Conservation (phyloP, 2,113 vertebrate genomes). For the Colius striatus region DNA sequence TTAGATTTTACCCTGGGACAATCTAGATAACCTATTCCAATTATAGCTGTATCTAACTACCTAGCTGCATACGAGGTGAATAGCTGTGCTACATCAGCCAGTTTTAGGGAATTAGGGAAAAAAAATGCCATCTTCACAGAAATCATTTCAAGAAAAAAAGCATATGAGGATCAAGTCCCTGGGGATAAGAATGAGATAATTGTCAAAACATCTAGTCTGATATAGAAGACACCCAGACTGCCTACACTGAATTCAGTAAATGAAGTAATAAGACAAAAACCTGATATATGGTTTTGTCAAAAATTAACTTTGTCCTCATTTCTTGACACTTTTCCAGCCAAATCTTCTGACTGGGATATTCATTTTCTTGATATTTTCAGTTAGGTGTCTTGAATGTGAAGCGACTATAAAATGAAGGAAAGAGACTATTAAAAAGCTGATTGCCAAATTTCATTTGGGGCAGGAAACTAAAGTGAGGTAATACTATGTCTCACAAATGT, state of each 20-base stretch:
- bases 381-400: neutral
- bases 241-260: neutral
- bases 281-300: neutral
- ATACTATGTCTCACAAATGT: neutral
- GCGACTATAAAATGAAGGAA: rapidly evolving
- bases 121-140: neutral
- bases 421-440: neutral
- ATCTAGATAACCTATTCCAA: neutral
- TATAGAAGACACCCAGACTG: neutral
- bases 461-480: neutral
- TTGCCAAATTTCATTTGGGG: neutral
- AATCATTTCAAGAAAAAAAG: neutral
- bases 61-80: neutral
- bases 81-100: neutral
- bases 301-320: neutral
- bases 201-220: neutral
- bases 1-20: neutral
- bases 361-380: neutral
- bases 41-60: neutral
- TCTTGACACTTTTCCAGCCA: neutral
- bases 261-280: neutral
- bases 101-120: neutral
- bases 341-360: neutral
- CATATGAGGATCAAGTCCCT: neutral
- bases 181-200: neutral